Base-by-base conservation (phyloP, 2,113 vertebrate genomes). In the Morone saxatilis region DNA sequence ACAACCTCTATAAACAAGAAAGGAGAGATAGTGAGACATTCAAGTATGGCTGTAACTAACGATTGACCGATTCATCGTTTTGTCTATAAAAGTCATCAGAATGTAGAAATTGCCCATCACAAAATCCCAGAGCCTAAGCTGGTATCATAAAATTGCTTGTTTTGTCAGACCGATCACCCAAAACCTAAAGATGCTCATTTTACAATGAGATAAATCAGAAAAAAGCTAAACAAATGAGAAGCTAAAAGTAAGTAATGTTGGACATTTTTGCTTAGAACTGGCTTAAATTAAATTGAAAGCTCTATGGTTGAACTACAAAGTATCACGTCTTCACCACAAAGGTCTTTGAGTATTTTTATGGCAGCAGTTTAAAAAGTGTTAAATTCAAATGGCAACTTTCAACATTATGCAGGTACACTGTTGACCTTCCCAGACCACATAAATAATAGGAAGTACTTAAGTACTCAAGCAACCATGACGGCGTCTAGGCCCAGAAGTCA, bases 371-470 rank as follows among this genome's bases (percentile, higher is more conserved):
- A 50, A 81, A 80, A 75, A 84, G 54, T 63, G 41, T 60, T 56
- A 74, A 80, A 86, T 88, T 76, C 71, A 78, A 85, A 75, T 62
- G 53, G 22, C 25, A 81, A 76, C 65, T 71, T 82, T 81, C 19
- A 87, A 73, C 75, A 76, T 83, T 43, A 68, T 54, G 43, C 85
- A 89, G 67, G 74, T 84, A 22, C 20, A 31, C 78, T 80, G 76
- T 88, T 91, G 89, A 91, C 74, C 72, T 90, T 45, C 72, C 73
- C 50, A 53, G 80, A 73, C 86, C 81, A 85, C 77, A 85, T 77
- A 86, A 89, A 88, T 86, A 86, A 83, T 81, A 86, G 78, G 60
- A 94, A 94, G 90, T 84, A 83, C 92, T 93, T 91, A 85, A 84
- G 84, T 77, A 86, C 84, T 90, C 86, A 91, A 90, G 90, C 83